These are phyloP conservation scores for Drosophila ambigua DNA, from an alignment of 1,140 invertebrate genomes.

Conservation along the genomic window DNA sequence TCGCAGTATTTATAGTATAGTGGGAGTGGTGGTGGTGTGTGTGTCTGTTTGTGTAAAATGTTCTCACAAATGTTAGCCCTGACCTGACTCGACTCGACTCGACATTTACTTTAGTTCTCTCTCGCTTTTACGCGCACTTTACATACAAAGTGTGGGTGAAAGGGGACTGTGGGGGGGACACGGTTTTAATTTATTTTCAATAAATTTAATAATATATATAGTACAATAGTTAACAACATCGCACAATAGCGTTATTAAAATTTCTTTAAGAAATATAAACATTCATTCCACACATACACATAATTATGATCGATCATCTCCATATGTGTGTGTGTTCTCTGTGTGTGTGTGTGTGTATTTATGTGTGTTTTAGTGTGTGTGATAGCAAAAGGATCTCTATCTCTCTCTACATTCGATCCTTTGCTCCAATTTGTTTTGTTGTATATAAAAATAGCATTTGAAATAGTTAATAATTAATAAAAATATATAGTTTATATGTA, in stretches of 20 bases:
- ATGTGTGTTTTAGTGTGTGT: constrained; percentile 14
- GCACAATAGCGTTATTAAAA: constrained; percentile 84
- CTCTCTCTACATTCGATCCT: constrained; percentile 11
- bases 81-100: not conserved
- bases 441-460: constrained; percentile 72
- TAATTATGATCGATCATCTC: constrained; percentile 58
- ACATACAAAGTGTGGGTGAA: constrained; percentile 23
- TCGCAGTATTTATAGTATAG: constrained; percentile 15
- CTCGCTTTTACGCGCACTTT: constrained; percentile 33
- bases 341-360: constrained; percentile 38
- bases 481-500: constrained; percentile 25
- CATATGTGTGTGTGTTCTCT: constrained; percentile 42
- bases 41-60: constrained; percentile 16
- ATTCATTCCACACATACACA: constrained; percentile 77
- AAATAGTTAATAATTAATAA: constrained; percentile 61
- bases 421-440: constrained; percentile 27
- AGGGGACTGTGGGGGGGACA: constrained; percentile 12
- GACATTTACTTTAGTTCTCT: constrained; percentile 22
- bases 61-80: constrained; percentile 42
- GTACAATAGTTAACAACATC: constrained; percentile 83
- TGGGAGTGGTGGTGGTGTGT: not conserved
- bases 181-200: constrained; percentile 64
- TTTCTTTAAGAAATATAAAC: constrained; percentile 84
- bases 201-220: constrained; percentile 70
- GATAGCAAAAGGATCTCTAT: constrained; percentile 10